These are phyloP conservation scores for Luehdorfia chinensis DNA, from an alignment of 1,140 invertebrate species.

Conservation along the genomic window DNA sequence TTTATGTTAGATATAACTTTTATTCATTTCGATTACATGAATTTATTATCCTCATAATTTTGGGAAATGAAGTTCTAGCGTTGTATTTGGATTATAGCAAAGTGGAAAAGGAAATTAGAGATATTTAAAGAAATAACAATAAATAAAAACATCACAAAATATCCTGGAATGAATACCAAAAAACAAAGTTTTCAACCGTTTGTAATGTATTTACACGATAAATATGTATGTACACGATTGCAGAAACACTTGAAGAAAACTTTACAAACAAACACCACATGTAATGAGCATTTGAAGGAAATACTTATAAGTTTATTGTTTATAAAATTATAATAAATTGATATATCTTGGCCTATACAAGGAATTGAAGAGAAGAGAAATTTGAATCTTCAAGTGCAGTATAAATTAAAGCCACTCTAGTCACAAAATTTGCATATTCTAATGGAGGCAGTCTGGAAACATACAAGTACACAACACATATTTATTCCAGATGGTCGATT, in stretches of 20 bases:
- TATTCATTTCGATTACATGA: too few species aligned
- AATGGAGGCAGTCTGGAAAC: too few species aligned
- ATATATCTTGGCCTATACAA: background rate
- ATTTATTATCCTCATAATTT: too few species aligned
- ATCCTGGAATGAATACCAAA: constrained; percentile 15
- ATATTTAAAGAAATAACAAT: constrained; percentile 3
- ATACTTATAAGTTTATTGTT: background rate
- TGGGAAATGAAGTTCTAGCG: too few species aligned
- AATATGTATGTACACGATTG: constrained; percentile 11
- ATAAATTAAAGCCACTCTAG: too few species aligned
- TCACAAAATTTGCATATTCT: too few species aligned
- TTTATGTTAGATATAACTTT: too few species aligned
- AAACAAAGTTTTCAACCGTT: background rate
- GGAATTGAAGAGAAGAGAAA: background rate
- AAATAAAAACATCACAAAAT: constrained; percentile 10
- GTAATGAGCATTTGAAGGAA: constrained; percentile 1
- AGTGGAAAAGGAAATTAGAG: constrained; percentile 1
- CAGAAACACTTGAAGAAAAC: constrained; percentile 1
- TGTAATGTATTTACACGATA: constrained; percentile 17
- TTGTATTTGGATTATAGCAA: constrained; percentile 9
- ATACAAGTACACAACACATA: too few species aligned
- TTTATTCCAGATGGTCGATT: too few species aligned
- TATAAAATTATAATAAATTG: constrained; percentile 12
- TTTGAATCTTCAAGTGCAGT: too few species aligned
- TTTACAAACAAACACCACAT: constrained; percentile 5